phyloP scores from a whole-genome alignment of 2,113 vertebrate species.

The Ictidomys tridecemlineatus region DNA sequence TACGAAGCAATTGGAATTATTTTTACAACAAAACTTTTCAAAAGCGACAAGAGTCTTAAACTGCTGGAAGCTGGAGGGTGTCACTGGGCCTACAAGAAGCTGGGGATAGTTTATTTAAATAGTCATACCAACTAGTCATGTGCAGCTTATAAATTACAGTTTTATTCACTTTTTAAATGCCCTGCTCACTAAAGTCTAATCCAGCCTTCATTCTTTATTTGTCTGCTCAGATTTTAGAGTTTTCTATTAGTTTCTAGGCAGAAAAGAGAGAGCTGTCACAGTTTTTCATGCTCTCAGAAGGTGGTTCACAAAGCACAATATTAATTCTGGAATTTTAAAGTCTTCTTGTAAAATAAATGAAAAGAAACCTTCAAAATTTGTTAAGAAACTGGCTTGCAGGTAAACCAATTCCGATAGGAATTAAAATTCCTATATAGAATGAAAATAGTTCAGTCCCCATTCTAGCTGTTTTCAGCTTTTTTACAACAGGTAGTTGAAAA shows the following conservation, averaged over 20 bases:
- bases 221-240: background rate
- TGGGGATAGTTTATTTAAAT: background rate
- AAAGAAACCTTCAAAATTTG: conserved; percentile 51
- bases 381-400: conserved; percentile 15
- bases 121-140: background rate
- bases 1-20: background rate
- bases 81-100: background rate
- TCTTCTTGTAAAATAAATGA: background rate
- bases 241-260: background rate
- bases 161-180: conserved; percentile 35
- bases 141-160: background rate
- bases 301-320: background rate
- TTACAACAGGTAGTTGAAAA: conserved; percentile 33
- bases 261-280: conserved; percentile 15
- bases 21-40: conserved; percentile 12
- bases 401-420: conserved; percentile 28
- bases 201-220: background rate
- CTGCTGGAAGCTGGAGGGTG: background rate
- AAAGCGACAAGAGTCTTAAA: conserved; percentile 31
- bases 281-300: background rate
- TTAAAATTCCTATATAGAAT: conserved; percentile 14
- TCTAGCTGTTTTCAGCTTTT: conserved; percentile 10
- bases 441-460: background rate
- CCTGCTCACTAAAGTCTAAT: background rate
- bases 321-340: conserved; percentile 63